Evolutionary conservation across 2,888 invertebrate genomes (phyloP).

Genomic region (Drosophila infuscata): DNA sequence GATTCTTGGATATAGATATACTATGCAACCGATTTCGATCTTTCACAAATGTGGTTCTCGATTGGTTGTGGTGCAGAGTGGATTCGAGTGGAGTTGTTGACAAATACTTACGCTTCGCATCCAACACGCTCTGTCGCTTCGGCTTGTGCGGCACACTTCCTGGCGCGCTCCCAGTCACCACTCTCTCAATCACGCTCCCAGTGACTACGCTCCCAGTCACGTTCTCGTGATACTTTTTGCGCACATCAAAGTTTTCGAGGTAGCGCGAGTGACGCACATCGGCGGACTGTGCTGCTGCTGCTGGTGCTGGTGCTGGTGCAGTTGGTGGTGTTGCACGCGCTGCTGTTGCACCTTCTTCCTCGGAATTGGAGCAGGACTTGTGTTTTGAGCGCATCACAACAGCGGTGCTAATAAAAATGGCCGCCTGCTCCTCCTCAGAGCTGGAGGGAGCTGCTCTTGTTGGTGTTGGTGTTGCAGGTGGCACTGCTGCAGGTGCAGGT

Average conservation of each 20-base stretch:
- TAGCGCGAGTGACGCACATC: slow-evolving; percentile 83
- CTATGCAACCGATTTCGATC: not conserved
- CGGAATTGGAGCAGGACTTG: slow-evolving; percentile 82
- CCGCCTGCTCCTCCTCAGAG: slow-evolving; percentile 81
- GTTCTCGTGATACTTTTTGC: slow-evolving; percentile 83
- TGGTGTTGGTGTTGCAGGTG: not conserved
- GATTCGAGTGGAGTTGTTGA: not conserved
- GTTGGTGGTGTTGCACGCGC: slow-evolving; percentile 13
- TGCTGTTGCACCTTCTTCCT: slow-evolving; percentile 75
- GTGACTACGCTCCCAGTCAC: slow-evolving; percentile 40
- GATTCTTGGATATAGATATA: not conserved
- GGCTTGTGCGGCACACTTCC: slow-evolving; percentile 72
- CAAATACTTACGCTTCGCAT: slow-evolving; percentile 54
- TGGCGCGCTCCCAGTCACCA: not conserved
- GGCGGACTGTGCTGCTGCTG: slow-evolving; percentile 11
- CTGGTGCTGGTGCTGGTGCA: slow-evolving; percentile 17
- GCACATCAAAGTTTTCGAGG: slow-evolving; percentile 84
- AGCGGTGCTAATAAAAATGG: slow-evolving; percentile 35
- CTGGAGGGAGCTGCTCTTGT: slow-evolving; percentile 63
- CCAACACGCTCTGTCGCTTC: slow-evolving; percentile 73
- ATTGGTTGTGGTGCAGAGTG: not conserved
- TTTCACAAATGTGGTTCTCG: not conserved
- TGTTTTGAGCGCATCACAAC: slow-evolving; percentile 81
- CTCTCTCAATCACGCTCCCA: slow-evolving; percentile 7
- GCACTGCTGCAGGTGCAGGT: not conserved